Base-by-base conservation (phyloP, 2,888 invertebrate genomes). In the Trachelus tabidus region DNA sequence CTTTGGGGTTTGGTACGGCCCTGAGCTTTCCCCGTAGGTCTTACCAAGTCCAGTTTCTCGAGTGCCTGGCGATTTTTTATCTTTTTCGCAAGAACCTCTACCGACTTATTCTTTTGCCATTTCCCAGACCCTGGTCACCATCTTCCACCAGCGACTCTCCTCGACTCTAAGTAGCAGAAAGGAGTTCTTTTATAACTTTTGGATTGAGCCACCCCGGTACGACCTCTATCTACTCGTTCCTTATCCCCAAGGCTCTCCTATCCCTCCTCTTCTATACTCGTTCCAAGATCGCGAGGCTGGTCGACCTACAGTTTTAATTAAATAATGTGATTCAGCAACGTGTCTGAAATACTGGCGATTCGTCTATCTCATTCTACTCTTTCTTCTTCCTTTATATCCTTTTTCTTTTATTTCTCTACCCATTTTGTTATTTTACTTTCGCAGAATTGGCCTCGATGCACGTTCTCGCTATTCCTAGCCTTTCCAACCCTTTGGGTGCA, bases 321-420 rank as follows among this genome's bases (percentile, higher is more conserved):
- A 87, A 86, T 87, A 87, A 87, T 84, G 82, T 81, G 82, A 85
- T 86, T 84, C 84, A 83, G 81, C 83, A 83, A 86, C 86, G 86
- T 86, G 86, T 85, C 83, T 81, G 81, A 86, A 86, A 87, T 86
- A 85, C 84, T 80, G 76, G 83, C 81, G 81, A 85, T 87, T 83
- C 83, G 82, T 86, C 84, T 84, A 34, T 76, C 68, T 78, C 77
- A 78, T 77, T 80, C 35, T 23, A 56, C 75, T 77, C 37, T 56
- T 23, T 73, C 75, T 75, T 68, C 30, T 75, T 73, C 40, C 37
- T 76, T 75, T 23, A 30, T 75, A 11, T 77, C 34, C 73, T 23
- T 34, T 68, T 68, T 71, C 30, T 71, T 3, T 71, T 34, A 71
- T 71, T 71, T 34, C 15, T 71, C 34, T 34, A 12, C 71, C 30